A percentile compares a stretch with the other conserved stretches of the same genome.
phyloP scores from a whole-genome alignment of 2,888 invertebrate species.

The Mythimna pallens region DNA sequence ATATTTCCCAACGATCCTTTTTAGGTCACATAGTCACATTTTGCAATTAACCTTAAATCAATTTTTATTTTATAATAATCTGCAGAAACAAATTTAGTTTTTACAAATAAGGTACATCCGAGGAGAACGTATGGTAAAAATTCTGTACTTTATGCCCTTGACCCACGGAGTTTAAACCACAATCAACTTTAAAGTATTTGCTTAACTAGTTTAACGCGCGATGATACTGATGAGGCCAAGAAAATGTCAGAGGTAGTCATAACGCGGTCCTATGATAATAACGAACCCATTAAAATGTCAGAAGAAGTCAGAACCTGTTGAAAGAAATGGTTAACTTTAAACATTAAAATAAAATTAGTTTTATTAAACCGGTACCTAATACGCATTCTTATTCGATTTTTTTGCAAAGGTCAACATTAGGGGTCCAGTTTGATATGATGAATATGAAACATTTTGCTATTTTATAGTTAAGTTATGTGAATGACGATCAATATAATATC shows the following conservation, averaged over 20 bases:
- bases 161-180: slow-evolving; percentile 7
- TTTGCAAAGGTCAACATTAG: slow-evolving; percentile 13
- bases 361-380: too few relatives aligned
- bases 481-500: background rate
- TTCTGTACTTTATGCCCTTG: slow-evolving; percentile 17
- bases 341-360: too few relatives aligned
- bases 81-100: background rate
- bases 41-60: slow-evolving; percentile 17
- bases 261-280: too few relatives aligned
- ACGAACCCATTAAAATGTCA: too few relatives aligned
- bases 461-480: background rate
- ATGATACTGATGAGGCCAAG: slow-evolving; percentile 4
- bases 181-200: slow-evolving; percentile 2
- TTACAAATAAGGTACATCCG: background rate
- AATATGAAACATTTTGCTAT: background rate
- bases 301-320: background rate
- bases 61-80: background rate
- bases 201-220: slow-evolving; percentile 24
- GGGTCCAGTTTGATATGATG: background rate
- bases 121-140: background rate
- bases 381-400: background rate
- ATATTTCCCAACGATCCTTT: slow-evolving; percentile 2
- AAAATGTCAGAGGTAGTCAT: slow-evolving; percentile 7
- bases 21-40: background rate
- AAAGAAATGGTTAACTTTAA: background rate